These are phyloP conservation scores for Toxotes chatareus DNA, from an alignment of 2,113 vertebrate species.

Conservation along the genomic window DNA sequence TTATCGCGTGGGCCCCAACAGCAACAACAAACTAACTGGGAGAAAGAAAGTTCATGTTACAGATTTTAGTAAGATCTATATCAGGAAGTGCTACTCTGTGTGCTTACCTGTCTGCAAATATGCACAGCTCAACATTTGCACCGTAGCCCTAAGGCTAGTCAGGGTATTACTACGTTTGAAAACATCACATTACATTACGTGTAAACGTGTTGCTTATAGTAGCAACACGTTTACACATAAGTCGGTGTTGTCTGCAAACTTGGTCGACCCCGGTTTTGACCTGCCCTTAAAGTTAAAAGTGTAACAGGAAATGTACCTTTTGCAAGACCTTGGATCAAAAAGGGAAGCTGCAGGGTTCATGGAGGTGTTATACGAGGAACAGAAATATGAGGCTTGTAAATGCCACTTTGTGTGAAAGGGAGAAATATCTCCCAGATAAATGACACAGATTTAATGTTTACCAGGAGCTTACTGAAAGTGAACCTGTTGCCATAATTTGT, in stretches of 20 bases:
- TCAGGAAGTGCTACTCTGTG: neutral
- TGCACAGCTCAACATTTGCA: neutral
- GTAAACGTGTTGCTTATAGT: constrained; percentile 28
- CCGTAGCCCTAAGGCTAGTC: neutral
- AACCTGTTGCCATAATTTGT: neutral
- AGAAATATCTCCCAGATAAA: constrained; percentile 36
- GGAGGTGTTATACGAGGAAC: constrained; percentile 14
- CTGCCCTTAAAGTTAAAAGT: neutral
- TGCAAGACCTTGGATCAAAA: constrained; percentile 8
- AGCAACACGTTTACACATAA: constrained; percentile 22
- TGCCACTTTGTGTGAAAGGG: constrained; percentile 2
- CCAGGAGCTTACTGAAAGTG: constrained; percentile 25
- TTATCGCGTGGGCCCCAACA: neutral
- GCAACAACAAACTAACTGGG: constrained; percentile 9
- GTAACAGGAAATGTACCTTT: neutral
- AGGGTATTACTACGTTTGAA: neutral
- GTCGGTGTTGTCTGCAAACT: constrained; percentile 50
- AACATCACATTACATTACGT: neutral
- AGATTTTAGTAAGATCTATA: neutral
- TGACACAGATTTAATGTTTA: constrained; percentile 2
- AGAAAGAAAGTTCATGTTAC: neutral
- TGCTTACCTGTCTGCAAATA: constrained; percentile 9
- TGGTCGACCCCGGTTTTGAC: neutral
- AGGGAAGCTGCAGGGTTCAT: constrained; percentile 25
- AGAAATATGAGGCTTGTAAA: constrained; percentile 53